Base-by-base conservation (phyloP, 2,113 vertebrate species). In the Butorides virescens region DNA sequence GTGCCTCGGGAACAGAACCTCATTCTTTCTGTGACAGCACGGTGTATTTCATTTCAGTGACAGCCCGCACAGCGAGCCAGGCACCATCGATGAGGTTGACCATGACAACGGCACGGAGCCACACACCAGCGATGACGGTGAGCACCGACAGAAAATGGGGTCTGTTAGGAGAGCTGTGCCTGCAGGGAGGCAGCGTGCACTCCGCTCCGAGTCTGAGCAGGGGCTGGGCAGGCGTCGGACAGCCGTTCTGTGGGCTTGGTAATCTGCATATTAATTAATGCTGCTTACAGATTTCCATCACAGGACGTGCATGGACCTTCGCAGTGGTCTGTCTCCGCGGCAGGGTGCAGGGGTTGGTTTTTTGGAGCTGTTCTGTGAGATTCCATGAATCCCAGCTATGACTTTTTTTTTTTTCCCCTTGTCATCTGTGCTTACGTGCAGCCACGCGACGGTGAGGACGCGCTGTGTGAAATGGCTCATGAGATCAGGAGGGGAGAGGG, bases 41-140 rank as follows among this genome's bases (percentile, higher is more conserved):
- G 9, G 0, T 53, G 56, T 81, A 16, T 95, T 93, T 89, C n/a
- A 10, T 86, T 98, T 9, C 97, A 99, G 99, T 55, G 99, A 99
- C 97, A 99, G 99, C 95, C 99, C 99, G 0, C 99, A 99, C 98
- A 99, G 99, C 17, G 99, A 99, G 97, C 99, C 99, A 7, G 99
- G 99, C 85, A 99, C 99, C 89, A 99, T 99, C 10, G 99, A 99
- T 20, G 99, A 99, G 44, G 98, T 91, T 27, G 99, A 99, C 93
- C 99, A 99, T 7, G 99, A 99, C 98, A 99, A 99, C 17, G 99
- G 99, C 89, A 99, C 99, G 0, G 99, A 99, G 96, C 99, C 99
- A 1, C 99, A 99, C 97, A 99, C 99, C 70, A 99, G 99, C 5
- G 99, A 99, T 16, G 99, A 99, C 68, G 99, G 99, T 99, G 96